These are phyloP conservation scores for Caenorhabditis sp. DNA, from an alignment of 2,888 invertebrate genomes.

Conservation along the genomic window DNA sequence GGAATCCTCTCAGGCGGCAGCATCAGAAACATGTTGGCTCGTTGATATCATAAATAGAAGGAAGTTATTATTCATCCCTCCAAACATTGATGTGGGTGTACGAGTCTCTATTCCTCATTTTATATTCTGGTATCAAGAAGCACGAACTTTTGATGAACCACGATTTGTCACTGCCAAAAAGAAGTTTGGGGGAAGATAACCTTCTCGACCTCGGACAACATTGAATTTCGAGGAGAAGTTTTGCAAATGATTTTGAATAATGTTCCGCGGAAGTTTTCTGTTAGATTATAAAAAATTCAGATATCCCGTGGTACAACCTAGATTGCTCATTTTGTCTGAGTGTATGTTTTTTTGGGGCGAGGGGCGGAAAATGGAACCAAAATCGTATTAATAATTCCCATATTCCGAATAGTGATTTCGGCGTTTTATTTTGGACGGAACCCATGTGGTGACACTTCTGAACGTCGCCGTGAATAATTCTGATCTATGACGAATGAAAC, in stretches of 20 bases:
- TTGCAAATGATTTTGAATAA: slow-evolving; percentile 9
- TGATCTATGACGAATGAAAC: slow-evolving; percentile 22
- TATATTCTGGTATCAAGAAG: slow-evolving; percentile 32
- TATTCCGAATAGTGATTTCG: slow-evolving; percentile 19
- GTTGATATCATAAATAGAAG: background rate
- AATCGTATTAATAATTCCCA: slow-evolving; percentile 31
- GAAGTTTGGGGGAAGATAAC: background rate
- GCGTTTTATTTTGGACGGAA: slow-evolving; percentile 20
- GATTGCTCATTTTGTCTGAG: background rate
- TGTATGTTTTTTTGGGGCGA: slow-evolving; percentile 4
- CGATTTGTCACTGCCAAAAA: slow-evolving; percentile 37
- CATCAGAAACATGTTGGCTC: background rate
- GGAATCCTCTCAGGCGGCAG: too few species aligned
- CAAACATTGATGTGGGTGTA: slow-evolving; percentile 40
- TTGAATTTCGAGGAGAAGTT: background rate
- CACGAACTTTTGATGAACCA: slow-evolving; percentile 52
- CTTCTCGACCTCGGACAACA: slow-evolving; percentile 3
- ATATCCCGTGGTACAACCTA: background rate
- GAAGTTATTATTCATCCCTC: slow-evolving; percentile 38
- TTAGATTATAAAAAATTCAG: slow-evolving; percentile 4
- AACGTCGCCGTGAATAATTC: slow-evolving; percentile 41
- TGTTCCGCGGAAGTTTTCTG: slow-evolving; percentile 2
- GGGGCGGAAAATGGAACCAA: background rate
- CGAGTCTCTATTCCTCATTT: background rate
- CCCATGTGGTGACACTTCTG: slow-evolving; percentile 22